These are phyloP conservation scores for Phocides pigmalion DNA, from an alignment of 1,140 invertebrate species.

Conservation along the genomic window DNA sequence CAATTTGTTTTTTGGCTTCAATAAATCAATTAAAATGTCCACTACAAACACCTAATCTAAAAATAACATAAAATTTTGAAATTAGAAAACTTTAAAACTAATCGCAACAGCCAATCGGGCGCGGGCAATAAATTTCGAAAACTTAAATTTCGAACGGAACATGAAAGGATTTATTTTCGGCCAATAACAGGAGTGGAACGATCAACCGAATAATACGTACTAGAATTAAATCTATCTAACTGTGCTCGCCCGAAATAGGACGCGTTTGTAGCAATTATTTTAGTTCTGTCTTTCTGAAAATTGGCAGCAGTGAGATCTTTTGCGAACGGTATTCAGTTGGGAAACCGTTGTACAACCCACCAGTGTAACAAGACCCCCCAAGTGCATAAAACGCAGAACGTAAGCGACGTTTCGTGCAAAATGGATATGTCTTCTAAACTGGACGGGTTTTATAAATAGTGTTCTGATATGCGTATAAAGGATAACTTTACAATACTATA, in stretches of 20 bases:
- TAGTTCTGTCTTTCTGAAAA: conserved; percentile 83
- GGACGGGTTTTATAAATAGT: conserved; percentile 73
- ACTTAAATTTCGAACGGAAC: conserved; percentile 34
- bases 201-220: conserved; percentile 65
- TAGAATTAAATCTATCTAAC: conserved; percentile 80
- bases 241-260: conserved; percentile 77
- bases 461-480: conserved; percentile 72
- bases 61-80: conserved; percentile 12
- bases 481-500: conserved; percentile 53
- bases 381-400: conserved; percentile 44
- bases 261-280: conserved; percentile 81
- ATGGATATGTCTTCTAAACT: conserved; percentile 60
- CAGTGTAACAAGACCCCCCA: conserved; percentile 56
- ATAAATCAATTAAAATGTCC: not conserved
- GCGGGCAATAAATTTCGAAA: conserved; percentile 31
- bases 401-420: conserved; percentile 33
- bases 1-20: conserved; percentile 1
- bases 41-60: not conserved
- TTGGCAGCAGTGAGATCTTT: conserved; percentile 80
- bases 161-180: conserved; percentile 43
- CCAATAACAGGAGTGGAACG: conserved; percentile 46
- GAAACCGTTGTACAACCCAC: conserved; percentile 72
- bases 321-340: conserved; percentile 78
- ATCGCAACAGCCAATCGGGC: conserved; percentile 21
- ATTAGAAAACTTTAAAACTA: conserved; percentile 26